phyloP scores from a whole-genome alignment of 2,888 invertebrate species.

The Aethes cnicana region DNA sequence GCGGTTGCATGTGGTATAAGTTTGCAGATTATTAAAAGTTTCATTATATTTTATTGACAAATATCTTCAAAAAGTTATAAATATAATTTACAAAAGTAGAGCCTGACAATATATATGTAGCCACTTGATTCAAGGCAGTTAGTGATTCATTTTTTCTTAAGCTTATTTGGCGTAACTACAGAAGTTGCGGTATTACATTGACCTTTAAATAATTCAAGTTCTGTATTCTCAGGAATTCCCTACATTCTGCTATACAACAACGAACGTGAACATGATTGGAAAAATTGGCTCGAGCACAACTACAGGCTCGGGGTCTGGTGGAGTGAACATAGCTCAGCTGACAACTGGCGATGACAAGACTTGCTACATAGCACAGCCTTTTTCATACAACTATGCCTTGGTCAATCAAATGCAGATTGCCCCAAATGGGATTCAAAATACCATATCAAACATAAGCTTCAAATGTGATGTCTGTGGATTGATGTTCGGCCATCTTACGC shows the following conservation, averaged over 20 bases:
- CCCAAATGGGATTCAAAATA: constrained; percentile 85
- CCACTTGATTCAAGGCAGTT: neutral
- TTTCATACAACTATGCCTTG: constrained; percentile 91
- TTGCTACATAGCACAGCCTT: constrained; percentile 89
- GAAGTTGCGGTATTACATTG: no score
- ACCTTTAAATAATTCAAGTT: constrained; percentile 4
- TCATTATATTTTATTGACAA: no score
- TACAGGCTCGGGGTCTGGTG: constrained; percentile 66
- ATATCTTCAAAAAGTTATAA: no score
- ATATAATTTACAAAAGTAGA: no score
- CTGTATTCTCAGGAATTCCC: constrained; percentile 80
- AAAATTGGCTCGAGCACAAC: constrained; percentile 79
- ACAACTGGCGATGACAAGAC: constrained; percentile 85
- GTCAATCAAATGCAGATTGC: constrained; percentile 93
- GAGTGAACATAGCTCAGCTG: constrained; percentile 87
- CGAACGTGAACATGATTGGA: constrained; percentile 86
- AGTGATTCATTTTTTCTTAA: neutral
- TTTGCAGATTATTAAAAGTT: no score
- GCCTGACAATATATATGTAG: constrained; percentile 4
- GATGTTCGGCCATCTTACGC: constrained; percentile 91
- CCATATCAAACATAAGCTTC: constrained; percentile 91
- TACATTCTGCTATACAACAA: constrained; percentile 86
- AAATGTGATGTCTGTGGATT: constrained; percentile 94
- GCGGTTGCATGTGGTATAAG: no score
- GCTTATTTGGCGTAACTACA: neutral